phyloP scores from a whole-genome alignment of 2,113 vertebrate species.

The Orientallactaga bullata region DNA sequence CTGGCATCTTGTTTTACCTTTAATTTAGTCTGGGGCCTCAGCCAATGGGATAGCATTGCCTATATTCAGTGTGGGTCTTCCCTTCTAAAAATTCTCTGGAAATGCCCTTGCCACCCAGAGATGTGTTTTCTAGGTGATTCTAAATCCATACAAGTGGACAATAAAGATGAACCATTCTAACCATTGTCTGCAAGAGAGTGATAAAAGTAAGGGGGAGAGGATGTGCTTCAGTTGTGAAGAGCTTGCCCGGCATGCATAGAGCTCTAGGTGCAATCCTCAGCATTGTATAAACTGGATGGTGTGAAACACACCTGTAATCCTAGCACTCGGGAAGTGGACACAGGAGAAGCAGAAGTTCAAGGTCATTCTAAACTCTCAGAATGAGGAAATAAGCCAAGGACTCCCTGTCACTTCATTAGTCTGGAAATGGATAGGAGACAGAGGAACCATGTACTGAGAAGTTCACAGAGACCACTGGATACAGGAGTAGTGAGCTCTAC shows the following conservation, averaged over 20 bases:
- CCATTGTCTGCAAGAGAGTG: neutral
- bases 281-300: no score
- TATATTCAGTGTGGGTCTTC: neutral
- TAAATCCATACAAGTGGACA: neutral
- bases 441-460: no score
- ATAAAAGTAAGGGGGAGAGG: neutral
- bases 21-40: neutral
- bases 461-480: neutral
- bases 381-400: neutral
- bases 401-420: neutral
- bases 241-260: no score
- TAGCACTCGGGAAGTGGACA: no score
- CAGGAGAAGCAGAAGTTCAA: no score
- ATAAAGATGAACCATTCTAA: neutral
- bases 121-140: neutral
- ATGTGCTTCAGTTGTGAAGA: no score
- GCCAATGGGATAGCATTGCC: neutral
- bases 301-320: no score
- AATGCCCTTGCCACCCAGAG: neutral
- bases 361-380: no score
- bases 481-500: neutral
- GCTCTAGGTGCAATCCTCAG: no score
- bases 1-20: neutral
- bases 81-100: neutral
- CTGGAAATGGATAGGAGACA: neutral